Evolutionary conservation across 2,888 invertebrate genomes (phyloP).

Genomic region (Eupithecia abbreviata): DNA sequence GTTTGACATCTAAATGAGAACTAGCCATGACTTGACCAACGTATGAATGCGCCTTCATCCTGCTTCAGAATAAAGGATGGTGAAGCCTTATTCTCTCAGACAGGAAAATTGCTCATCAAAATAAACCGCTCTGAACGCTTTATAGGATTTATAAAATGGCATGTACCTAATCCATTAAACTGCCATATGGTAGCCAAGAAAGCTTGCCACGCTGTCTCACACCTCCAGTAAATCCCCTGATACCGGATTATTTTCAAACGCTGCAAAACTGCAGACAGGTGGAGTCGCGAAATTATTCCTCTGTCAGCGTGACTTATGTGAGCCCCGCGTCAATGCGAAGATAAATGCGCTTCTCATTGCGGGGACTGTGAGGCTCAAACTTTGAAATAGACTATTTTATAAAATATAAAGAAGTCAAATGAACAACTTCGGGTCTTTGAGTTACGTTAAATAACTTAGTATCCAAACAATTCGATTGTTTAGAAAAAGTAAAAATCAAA

Average conservation of each 20-base stretch:
- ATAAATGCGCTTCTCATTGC: slow-evolving; percentile 57
- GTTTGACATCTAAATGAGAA: too few species aligned
- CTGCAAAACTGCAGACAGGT: slow-evolving; percentile 46
- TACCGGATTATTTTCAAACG: slow-evolving; percentile 34
- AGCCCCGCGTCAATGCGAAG: slow-evolving; percentile 53
- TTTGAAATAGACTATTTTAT: slow-evolving; percentile 17
- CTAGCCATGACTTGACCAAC: too few species aligned
- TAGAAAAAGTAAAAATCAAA: too few species aligned
- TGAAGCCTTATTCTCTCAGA: neutral
- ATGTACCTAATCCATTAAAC: neutral
- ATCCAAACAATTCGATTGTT: too few species aligned
- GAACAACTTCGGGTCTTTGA: neutral
- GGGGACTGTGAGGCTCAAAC: slow-evolving; percentile 47
- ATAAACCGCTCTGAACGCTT: neutral
- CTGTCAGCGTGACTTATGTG: slow-evolving; percentile 58
- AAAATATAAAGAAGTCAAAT: neutral
- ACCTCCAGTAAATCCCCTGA: neutral
- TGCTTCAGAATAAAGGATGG: too few species aligned
- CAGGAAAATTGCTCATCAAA: neutral
- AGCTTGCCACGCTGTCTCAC: neutral
- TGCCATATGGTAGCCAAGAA: neutral
- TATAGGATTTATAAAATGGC: neutral
- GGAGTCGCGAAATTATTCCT: slow-evolving; percentile 53
- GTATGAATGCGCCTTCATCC: too few species aligned
- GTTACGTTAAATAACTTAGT: too few species aligned